Evolutionary conservation across 2,888 invertebrate species (phyloP).

Genomic region (Rugalucina vietnamica): DNA sequence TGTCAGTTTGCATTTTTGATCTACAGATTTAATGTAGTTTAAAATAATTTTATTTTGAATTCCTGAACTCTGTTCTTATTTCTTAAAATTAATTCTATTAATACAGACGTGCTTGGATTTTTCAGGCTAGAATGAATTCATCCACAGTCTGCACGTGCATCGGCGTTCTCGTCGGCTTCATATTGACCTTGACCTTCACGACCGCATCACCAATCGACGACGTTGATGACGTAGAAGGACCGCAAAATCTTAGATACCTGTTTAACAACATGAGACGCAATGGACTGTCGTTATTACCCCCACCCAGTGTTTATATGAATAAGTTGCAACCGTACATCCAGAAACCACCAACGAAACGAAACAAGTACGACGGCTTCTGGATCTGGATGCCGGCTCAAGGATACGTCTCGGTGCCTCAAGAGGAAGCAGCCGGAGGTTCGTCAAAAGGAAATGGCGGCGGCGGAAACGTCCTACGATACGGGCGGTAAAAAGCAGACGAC

Average conservation of each 20-base stretch:
- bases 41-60: too few relatives aligned
- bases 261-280: conserved; percentile 58
- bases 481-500: conserved; percentile 52
- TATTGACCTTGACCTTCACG: conserved; percentile 54
- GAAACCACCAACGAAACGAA: conserved; percentile 60
- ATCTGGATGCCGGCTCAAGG: conserved; percentile 83
- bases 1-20: too few relatives aligned
- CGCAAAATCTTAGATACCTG: conserved; percentile 53
- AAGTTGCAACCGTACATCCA: conserved; percentile 61
- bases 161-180: conserved; percentile 45
- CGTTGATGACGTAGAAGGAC: conserved; percentile 46
- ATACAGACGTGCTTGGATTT: too few relatives aligned
- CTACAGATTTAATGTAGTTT: too few relatives aligned
- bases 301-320: conserved; percentile 63
- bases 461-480: conserved; percentile 77
- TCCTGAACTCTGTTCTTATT: too few relatives aligned
- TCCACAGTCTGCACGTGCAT: conserved; percentile 40
- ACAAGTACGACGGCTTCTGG: conserved; percentile 69
- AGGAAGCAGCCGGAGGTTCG: conserved; percentile 60
- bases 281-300: conserved; percentile 61
- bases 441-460: conserved; percentile 42
- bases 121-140: conserved; percentile 41
- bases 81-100: too few relatives aligned
- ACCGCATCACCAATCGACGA: conserved; percentile 47
- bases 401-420: conserved; percentile 78